phyloP scores from a whole-genome alignment of 1,140 invertebrate genomes.

The Vollenhovia emeryi region DNA sequence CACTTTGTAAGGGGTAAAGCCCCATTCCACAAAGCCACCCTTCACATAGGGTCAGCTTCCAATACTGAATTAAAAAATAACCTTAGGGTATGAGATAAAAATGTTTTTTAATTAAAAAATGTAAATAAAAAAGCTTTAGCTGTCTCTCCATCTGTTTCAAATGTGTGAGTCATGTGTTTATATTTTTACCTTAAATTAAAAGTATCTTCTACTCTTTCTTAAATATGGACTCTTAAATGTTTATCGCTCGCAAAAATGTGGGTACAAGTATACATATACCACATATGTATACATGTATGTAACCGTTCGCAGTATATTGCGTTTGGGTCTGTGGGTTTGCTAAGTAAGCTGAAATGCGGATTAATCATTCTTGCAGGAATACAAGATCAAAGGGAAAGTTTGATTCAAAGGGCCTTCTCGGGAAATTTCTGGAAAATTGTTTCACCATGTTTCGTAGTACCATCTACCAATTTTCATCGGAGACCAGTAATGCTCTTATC shows the following conservation, averaged over 20 bases:
- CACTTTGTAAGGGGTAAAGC: conserved; percentile 40
- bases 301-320: neutral
- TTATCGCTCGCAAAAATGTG: neutral
- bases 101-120: neutral
- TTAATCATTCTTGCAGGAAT: neutral
- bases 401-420: neutral
- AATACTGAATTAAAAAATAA: conserved; percentile 60
- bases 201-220: neutral
- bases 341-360: neutral
- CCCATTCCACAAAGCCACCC: conserved; percentile 65
- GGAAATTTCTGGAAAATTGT: conserved; percentile 68
- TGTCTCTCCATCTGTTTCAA: neutral
- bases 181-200: neutral
- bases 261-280: neutral
- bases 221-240: too few relatives aligned
- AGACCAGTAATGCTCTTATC: neutral
- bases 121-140: neutral
- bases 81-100: neutral
- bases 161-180: neutral
- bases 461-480: conserved; percentile 33
- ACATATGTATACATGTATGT: neutral
- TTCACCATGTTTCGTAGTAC: neutral
- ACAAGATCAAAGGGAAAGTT: conserved; percentile 5
- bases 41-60: conserved; percentile 56
- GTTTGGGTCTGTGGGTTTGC: neutral